A percentile compares a stretch with the other conserved stretches of the same genome.
Conservation (phyloP, 2,888 invertebrate genomes). For the Slavum lentiscoides region DNA sequence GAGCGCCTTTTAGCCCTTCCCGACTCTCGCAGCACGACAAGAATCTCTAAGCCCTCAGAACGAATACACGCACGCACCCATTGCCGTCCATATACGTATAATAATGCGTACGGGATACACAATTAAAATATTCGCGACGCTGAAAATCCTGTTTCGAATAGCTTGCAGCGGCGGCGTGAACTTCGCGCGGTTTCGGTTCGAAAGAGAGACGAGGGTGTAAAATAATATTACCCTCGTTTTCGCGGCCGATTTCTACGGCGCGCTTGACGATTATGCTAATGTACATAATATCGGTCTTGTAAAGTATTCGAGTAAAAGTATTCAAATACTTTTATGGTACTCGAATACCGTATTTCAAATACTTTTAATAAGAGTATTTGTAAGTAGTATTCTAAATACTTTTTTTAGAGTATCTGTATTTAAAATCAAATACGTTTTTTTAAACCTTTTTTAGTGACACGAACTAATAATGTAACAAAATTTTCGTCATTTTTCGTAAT, state of each 20-base stretch:
- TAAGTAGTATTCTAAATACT: no score
- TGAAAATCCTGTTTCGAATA: conserved; percentile 1
- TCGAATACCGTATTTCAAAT: no score
- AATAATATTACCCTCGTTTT: conserved; percentile 39
- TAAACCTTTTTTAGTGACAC: no score
- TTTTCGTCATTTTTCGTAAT: no score
- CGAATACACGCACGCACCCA: neutral
- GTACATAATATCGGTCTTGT: no score
- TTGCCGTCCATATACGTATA: no score
- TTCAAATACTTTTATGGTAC: no score
- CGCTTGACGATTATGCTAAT: conserved; percentile 44
- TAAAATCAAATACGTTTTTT: no score
- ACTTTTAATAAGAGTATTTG: no score
- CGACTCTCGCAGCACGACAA: conserved; percentile 26
- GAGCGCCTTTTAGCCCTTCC: conserved; percentile 42
- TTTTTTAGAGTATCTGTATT: no score
- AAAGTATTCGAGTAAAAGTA: no score
- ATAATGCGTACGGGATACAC: conserved; percentile 13
- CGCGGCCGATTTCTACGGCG: conserved; percentile 21
- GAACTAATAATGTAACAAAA: no score
- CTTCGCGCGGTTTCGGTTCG: neutral
- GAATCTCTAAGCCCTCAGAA: conserved; percentile 21
- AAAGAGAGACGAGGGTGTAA: conserved; percentile 7
- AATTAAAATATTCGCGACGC: conserved; percentile 44
- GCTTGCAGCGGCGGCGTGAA: neutral